Evolutionary conservation across 2,888 invertebrate genomes (phyloP).

Genomic region (Neuroscelio doddi): DNA sequence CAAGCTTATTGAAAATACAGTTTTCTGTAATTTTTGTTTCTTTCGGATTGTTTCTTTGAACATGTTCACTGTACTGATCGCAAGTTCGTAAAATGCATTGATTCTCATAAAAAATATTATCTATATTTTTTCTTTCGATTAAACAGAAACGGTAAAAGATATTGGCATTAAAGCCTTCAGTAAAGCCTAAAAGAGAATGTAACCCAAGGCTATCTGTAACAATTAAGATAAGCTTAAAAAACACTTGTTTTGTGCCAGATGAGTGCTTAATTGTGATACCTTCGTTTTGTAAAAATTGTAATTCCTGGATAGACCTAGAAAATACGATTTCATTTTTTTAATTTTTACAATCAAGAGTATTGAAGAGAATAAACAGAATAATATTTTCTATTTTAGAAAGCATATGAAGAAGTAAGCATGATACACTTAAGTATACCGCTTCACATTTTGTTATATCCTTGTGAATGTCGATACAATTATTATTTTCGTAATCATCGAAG

Average conservation of each 20-base stretch:
- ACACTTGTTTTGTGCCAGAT: constrained; percentile 4
- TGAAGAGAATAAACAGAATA: constrained; percentile 37
- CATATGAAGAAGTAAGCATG: constrained; percentile 28
- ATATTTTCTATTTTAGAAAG: constrained; percentile 39
- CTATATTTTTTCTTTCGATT: too few relatives aligned
- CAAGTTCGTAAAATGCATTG: too few relatives aligned
- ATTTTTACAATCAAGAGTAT: constrained; percentile 27
- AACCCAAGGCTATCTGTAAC: constrained; percentile 33
- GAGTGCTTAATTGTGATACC: constrained; percentile 20
- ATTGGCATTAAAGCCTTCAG: constrained; percentile 45
- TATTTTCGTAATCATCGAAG: constrained; percentile 49
- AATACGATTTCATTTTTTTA: constrained; percentile 28
- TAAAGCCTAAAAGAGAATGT: constrained; percentile 40
- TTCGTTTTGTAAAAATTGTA: constrained; percentile 20
- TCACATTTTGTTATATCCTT: constrained; percentile 44
- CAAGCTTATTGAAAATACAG: constrained; percentile 32
- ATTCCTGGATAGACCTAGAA: constrained; percentile 21
- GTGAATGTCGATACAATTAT: constrained; percentile 43
- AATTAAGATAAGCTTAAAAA: constrained; percentile 29
- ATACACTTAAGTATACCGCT: constrained; percentile 44
- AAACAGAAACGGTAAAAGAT: too few relatives aligned
- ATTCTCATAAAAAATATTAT: too few relatives aligned
- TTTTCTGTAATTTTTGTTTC: constrained; percentile 32
- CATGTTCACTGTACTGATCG: constrained; percentile 24
- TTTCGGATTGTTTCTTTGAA: constrained; percentile 17